Evolutionary conservation across 1,140 invertebrate genomes (phyloP), one percentile per base, ranked within the genome.

Genomic region (Leptonema lineaticorne): DNA sequence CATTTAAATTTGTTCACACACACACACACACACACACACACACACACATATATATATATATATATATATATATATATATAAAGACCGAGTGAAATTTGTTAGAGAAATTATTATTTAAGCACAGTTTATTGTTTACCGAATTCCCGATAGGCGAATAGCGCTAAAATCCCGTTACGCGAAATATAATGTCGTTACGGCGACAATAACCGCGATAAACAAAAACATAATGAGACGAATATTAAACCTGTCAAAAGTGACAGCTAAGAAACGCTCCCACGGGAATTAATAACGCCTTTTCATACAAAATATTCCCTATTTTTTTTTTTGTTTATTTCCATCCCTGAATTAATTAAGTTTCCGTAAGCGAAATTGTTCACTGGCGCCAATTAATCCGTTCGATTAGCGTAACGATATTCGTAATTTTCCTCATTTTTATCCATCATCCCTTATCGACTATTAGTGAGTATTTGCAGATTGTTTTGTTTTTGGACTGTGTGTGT

Each of bases 191-290:
- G 22, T 53, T 53, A 8, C 20, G 50, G 20, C 18, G 22, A 26
- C 20, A 26, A 41, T 24, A 22, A 53, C 50, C 24, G 50, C 50
- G 50, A 26, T 24, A 53, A 26, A 53, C 50, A 53, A 53, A 45
- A 53, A 53, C 50, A 22, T 24, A 53, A 53, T 24, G 20, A 53
- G 50, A 53, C 50, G 50, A 53, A 53, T 53, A 53, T 53, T 53
- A 53, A 53, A 53, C 22, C 50, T 24, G 50, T 53, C 50, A 53
- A 26, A 11, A 18, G 50, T 53, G 50, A 53, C 50, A 24, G 18
- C 11, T 53, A 16, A 45, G 50, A 53, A 53, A 22, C 50, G 20
- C 22, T 16, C 37, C 37, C 37, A 41, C 2, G 37, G 11, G 24
- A 53, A 53, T 53, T 53, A 53, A 53, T 26, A 53, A 53, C 27